Evolutionary conservation across 2,113 vertebrate species (phyloP).

Genomic region (Catharus fuscescens): DNA sequence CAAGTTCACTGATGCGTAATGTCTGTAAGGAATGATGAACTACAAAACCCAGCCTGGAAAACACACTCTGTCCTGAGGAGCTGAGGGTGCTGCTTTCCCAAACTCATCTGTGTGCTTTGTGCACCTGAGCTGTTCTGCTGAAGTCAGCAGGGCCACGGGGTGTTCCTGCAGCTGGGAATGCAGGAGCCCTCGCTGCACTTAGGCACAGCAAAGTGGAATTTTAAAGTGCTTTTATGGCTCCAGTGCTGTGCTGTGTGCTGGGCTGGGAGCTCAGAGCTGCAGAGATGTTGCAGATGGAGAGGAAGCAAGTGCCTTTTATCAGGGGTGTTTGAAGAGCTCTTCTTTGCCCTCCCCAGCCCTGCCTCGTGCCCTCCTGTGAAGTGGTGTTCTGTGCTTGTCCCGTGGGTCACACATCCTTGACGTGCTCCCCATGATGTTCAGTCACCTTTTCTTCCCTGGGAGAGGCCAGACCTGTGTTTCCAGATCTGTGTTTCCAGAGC

Average conservation of each 20-base stretch:
- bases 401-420: background rate
- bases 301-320: background rate
- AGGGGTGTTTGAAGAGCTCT: background rate
- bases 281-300: background rate
- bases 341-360: background rate
- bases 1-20: fast-evolving
- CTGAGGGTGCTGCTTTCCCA: background rate
- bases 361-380: background rate
- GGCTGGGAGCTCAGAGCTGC: background rate
- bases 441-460: background rate
- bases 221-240: background rate
- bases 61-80: fast-evolving
- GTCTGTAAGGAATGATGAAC: background rate
- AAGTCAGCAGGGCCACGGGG: background rate
- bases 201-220: background rate
- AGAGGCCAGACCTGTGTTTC: background rate
- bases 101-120: fast-evolving
- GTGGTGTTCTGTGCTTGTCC: background rate
- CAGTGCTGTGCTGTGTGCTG: background rate
- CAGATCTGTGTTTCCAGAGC: background rate
- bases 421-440: background rate
- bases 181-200: background rate
- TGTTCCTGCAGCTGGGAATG: fast-evolving
- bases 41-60: background rate
- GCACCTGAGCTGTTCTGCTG: background rate